These are phyloP conservation scores for Pegea sp. DNA, from an alignment of 23 tunicate genomes.

Conservation along the genomic window DNA sequence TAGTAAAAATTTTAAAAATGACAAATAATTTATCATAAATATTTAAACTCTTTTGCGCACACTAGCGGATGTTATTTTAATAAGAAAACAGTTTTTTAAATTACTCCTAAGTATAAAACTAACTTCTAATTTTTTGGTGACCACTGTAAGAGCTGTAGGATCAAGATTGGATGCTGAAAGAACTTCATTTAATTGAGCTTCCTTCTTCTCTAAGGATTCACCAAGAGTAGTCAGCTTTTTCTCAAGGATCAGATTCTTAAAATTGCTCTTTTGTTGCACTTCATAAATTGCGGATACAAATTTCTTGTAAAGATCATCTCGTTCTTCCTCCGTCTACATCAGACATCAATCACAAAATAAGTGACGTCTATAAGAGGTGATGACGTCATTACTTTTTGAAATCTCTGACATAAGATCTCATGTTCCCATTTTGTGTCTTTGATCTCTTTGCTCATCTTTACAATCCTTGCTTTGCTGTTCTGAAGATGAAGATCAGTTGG, in stretches of 20 bases:
- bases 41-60: too few species aligned
- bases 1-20: too few species aligned
- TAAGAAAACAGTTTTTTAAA: too few species aligned
- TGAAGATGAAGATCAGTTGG: conserved; percentile 1
- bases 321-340: conserved; percentile 65
- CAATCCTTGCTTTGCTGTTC: conserved; percentile 71
- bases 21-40: too few species aligned
- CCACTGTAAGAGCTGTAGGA: conserved; percentile 96
- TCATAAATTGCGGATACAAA: conserved; percentile 95
- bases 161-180: conserved; percentile 94
- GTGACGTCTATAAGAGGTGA: too few species aligned
- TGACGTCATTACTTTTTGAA: conserved; percentile 53
- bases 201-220: conserved; percentile 96
- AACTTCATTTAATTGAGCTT: conserved; percentile 93
- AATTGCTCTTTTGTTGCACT: conserved; percentile 90
- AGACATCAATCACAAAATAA: not conserved
- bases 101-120: too few species aligned
- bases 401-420: conserved; percentile 84
- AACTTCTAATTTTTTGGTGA: conserved; percentile 88
- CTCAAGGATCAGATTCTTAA: conserved; percentile 88
- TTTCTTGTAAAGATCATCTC: conserved; percentile 71
- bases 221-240: conserved; percentile 82
- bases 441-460: conserved; percentile 60
- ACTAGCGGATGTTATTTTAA: too few species aligned
- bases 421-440: conserved; percentile 91